phyloP scores from a whole-genome alignment of 2,113 vertebrate genomes.

The Siniperca knerii region DNA sequence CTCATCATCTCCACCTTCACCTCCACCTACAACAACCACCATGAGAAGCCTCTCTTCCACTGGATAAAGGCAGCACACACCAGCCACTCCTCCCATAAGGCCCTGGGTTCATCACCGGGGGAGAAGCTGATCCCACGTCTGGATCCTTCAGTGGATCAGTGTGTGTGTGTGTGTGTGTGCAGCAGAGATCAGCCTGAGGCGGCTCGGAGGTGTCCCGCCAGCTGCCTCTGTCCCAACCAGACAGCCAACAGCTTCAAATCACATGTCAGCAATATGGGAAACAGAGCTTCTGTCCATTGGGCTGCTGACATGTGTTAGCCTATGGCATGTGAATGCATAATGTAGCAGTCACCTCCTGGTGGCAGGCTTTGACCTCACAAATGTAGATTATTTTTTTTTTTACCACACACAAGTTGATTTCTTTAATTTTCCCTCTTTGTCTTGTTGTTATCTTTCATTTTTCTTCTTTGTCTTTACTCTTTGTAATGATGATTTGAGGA shows the following conservation, averaged over 20 bases:
- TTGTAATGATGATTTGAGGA: conserved; percentile 60
- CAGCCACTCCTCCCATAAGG: conserved; percentile 61
- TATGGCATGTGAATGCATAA: conserved; percentile 81
- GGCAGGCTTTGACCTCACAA: conserved; percentile 60
- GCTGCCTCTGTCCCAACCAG: conserved; percentile 82
- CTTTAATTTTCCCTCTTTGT: conserved; percentile 25
- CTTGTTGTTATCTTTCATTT: conserved; percentile 20
- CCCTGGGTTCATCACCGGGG: conserved; percentile 52
- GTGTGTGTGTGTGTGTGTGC: conserved; percentile 37
- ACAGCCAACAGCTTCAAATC: conserved; percentile 87
- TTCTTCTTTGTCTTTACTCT: conserved; percentile 33
- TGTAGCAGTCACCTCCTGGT: conserved; percentile 76
- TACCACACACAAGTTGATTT: conserved; percentile 29
- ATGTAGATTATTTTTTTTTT: conserved; percentile 11
- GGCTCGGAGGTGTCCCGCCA: conserved; percentile 82
- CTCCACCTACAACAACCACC: conserved; percentile 13
- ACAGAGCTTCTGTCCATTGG: conserved; percentile 82
- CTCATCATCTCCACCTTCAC: neutral
- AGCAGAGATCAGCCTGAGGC: conserved; percentile 74
- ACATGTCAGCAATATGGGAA: conserved; percentile 87
- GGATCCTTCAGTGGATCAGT: conserved; percentile 31
- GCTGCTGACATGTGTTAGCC: conserved; percentile 82
- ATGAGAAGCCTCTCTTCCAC: conserved; percentile 32
- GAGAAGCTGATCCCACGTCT: conserved; percentile 59
- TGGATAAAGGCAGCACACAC: conserved; percentile 42